Percentiles rank a stretch among this genome's conserved stretches.
phyloP scores from a whole-genome alignment of 2,888 invertebrate genomes.

The Scaeva pyrastri region DNA sequence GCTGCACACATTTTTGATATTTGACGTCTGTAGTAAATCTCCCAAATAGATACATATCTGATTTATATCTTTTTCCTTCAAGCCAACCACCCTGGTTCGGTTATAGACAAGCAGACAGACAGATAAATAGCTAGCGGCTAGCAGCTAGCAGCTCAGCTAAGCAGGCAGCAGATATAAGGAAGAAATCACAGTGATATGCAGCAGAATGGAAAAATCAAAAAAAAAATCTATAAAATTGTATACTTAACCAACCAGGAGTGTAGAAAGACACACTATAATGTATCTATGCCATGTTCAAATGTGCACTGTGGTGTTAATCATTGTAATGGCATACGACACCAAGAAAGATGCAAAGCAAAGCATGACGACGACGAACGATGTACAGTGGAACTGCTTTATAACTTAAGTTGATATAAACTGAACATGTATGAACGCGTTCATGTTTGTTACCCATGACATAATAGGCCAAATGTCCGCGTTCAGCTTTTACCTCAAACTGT shows the following conservation, averaged over 20 bases:
- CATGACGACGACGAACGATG: background rate
- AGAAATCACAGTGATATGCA: slow-evolving; percentile 31
- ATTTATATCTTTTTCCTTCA: slow-evolving; percentile 51
- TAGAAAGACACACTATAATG: slow-evolving; percentile 24
- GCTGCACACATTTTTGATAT: slow-evolving; percentile 49
- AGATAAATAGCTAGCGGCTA: slow-evolving; percentile 28
- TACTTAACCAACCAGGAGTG: slow-evolving; percentile 8
- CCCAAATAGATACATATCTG: slow-evolving; percentile 49
- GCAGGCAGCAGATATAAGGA: slow-evolving; percentile 15
- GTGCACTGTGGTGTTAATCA: slow-evolving; percentile 69
- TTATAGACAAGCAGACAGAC: slow-evolving; percentile 45
- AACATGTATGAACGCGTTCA: background rate
- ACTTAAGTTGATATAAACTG: background rate
- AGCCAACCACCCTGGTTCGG: slow-evolving; percentile 29
- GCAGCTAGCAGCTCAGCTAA: background rate
- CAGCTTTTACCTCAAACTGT: too few relatives aligned
- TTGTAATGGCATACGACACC: slow-evolving; percentile 64
- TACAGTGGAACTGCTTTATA: background rate
- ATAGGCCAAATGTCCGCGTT: too few relatives aligned
- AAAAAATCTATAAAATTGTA: background rate
- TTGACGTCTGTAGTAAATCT: slow-evolving; percentile 64
- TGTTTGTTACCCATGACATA: too few relatives aligned
- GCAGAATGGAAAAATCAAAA: slow-evolving; percentile 1
- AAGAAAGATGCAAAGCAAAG: slow-evolving; percentile 48
- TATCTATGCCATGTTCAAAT: slow-evolving; percentile 24